Percentiles rank a stretch among this genome's conserved stretches.
Conservation (phyloP, 2,888 invertebrate species). For the Limulus polyphemus region DNA sequence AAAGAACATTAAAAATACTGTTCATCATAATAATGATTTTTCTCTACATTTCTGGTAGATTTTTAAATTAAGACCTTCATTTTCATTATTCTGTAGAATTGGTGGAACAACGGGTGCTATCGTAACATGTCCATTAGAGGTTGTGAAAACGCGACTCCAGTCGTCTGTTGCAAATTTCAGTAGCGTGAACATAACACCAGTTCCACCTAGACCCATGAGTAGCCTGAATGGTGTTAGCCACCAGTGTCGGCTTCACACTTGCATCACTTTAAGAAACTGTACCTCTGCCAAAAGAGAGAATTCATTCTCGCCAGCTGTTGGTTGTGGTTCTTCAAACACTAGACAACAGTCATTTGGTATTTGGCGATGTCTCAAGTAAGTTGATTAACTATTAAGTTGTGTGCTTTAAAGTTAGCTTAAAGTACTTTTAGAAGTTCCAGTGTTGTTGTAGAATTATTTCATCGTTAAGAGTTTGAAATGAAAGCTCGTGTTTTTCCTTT, state of each 20-base stretch:
- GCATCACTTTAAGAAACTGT: neutral
- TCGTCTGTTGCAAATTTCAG: conserved; percentile 57
- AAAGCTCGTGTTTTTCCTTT: too few species aligned
- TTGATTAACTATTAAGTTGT: neutral
- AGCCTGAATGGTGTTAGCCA: neutral
- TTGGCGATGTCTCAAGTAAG: conserved; percentile 34
- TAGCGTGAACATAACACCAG: neutral
- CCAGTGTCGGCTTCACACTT: too few species aligned
- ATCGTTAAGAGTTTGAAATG: too few species aligned
- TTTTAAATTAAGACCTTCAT: too few species aligned
- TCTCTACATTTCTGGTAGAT: too few species aligned
- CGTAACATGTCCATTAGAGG: conserved; percentile 92
- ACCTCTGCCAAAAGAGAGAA: conserved; percentile 6
- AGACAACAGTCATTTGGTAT: conserved; percentile 29
- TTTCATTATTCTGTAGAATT: conserved; percentile 49
- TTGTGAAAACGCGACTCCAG: conserved; percentile 92
- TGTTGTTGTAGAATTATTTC: too few species aligned
- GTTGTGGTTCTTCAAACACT: conserved; percentile 6
- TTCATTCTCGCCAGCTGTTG: conserved; percentile 11
- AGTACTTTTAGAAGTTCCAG: too few species aligned
- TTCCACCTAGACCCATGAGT: too few species aligned
- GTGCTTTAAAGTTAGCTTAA: too few species aligned
- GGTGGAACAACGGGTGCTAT: conserved; percentile 95
- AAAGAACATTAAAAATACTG: too few species aligned
- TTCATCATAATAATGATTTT: too few species aligned